phyloP scores from a whole-genome alignment of 2,113 vertebrate genomes.

The Ammospiza caudacuta region DNA sequence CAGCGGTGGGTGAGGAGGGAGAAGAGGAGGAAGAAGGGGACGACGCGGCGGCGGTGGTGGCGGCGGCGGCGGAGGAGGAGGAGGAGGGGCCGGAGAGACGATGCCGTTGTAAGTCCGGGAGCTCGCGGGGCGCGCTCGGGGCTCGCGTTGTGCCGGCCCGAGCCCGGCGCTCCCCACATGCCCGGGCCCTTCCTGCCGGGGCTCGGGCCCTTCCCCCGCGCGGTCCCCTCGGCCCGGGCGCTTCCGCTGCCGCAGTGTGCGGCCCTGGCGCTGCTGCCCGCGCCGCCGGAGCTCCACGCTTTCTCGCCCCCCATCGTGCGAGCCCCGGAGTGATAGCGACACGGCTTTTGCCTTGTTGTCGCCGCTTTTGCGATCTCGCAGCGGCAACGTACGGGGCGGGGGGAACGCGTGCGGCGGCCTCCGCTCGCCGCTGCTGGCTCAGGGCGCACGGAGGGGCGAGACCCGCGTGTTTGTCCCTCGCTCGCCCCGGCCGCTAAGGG shows the following conservation, averaged over 20 bases:
- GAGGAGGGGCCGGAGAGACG: slow-evolving; percentile 75
- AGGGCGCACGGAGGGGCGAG: background rate
- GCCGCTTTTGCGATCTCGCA: background rate
- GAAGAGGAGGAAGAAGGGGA: slow-evolving; percentile 56
- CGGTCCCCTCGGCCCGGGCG: background rate
- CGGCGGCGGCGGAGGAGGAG: slow-evolving; percentile 57
- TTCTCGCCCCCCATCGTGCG: fast-evolving
- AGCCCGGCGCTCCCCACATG: background rate
- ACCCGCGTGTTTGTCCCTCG: background rate
- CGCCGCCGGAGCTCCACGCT: background rate
- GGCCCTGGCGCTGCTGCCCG: background rate
- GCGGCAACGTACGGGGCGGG: background rate
- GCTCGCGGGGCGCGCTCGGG: background rate
- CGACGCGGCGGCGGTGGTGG: slow-evolving; percentile 62
- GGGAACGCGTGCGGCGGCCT: background rate
- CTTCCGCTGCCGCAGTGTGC: slow-evolving; percentile 55
- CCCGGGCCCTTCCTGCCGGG: background rate
- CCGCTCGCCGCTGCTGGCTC: background rate
- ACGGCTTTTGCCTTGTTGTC: background rate
- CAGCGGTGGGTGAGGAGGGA: slow-evolving; percentile 46
- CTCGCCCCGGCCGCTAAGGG: background rate
- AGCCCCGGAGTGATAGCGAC: background rate
- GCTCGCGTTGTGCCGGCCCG: background rate
- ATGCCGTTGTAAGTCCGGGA: slow-evolving; percentile 81
- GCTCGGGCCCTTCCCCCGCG: background rate